These are phyloP conservation scores for Thermophis baileyi DNA, from an alignment of 2,113 vertebrate species.

Conservation along the genomic window DNA sequence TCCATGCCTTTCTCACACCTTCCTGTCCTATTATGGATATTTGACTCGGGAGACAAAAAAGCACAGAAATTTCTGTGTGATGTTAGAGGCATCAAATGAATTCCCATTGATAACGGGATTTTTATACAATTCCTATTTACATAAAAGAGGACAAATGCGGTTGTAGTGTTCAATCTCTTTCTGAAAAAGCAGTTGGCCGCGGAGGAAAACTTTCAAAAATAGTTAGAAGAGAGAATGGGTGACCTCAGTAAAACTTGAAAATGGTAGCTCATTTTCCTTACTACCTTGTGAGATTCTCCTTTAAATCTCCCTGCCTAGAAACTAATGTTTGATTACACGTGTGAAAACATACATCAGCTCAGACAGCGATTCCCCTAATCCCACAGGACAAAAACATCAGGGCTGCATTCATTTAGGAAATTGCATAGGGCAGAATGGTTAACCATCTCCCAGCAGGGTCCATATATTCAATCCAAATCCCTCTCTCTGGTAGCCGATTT, in stretches of 20 bases:
- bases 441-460: neutral
- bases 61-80: neutral
- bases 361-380: neutral
- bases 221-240: too few species aligned
- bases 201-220: neutral
- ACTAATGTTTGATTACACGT: neutral
- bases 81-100: neutral
- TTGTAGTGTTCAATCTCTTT: neutral
- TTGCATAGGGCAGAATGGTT: neutral
- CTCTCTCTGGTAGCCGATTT: neutral
- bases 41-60: neutral
- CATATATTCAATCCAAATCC: neutral
- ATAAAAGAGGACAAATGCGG: neutral
- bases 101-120: neutral
- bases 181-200: neutral
- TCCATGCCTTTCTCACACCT: neutral
- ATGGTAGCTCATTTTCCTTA: neutral
- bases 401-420: neutral
- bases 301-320: neutral
- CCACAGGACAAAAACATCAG: neutral
- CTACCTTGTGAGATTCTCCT: neutral
- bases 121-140: neutral
- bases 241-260: neutral
- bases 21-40: neutral
- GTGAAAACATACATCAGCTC: neutral